Evolutionary conservation across 2,113 vertebrate genomes (phyloP).

Genomic region (Myotis davidii): DNA sequence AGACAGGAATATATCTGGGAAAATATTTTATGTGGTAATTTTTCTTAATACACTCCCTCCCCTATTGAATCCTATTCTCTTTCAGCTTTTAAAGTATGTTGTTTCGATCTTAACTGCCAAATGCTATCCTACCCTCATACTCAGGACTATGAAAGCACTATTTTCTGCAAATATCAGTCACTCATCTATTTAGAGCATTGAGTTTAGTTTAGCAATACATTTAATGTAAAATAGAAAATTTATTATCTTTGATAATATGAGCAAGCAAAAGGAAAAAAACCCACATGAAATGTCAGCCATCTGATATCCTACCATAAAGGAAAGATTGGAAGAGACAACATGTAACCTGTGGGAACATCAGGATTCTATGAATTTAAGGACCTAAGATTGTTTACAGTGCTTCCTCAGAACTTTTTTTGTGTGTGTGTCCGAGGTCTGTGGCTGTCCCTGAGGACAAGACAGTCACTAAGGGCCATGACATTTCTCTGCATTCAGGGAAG

Average conservation of each 20-base stretch:
- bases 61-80: not conserved
- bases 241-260: constrained; percentile 34
- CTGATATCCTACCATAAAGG: not conserved
- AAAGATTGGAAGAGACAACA: not conserved
- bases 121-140: not conserved
- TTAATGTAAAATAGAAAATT: not conserved
- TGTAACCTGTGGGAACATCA: not conserved
- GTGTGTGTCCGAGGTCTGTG: not conserved
- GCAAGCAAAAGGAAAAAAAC: not conserved
- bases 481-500: not conserved
- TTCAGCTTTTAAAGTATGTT: not conserved
- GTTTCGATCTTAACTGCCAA: not conserved
- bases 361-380: not conserved
- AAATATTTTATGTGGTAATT: not conserved
- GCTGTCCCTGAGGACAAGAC: not conserved
- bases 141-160: not conserved
- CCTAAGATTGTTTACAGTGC: not conserved
- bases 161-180: not conserved
- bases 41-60: not conserved
- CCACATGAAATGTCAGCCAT: not conserved
- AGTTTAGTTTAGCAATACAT: not conserved
- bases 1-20: not conserved
- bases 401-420: not conserved
- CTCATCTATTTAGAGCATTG: not conserved
- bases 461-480: not conserved